phyloP scores from a whole-genome alignment of 1,140 invertebrate species.

The Tribolium castaneum region DNA sequence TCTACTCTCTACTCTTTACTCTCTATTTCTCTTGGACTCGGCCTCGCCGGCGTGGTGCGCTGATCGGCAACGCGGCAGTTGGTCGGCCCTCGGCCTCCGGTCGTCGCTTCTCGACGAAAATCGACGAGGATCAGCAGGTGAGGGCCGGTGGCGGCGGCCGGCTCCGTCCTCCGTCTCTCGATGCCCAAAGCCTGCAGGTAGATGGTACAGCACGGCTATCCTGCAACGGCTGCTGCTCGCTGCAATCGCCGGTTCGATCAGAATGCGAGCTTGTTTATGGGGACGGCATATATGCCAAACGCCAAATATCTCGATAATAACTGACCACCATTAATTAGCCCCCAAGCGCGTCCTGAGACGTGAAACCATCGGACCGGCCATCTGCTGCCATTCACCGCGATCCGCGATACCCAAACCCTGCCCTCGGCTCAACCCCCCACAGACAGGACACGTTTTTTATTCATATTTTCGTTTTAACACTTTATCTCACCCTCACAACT shows the following conservation, averaged over 20 bases:
- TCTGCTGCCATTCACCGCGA: not conserved
- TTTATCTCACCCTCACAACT: not conserved
- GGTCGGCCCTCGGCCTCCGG: not conserved
- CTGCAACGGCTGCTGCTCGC: not conserved
- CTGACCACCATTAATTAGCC: slow-evolving; percentile 33
- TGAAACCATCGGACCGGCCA: not conserved
- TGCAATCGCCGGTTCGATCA: slow-evolving; percentile 13
- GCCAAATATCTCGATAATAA: slow-evolving; percentile 34
- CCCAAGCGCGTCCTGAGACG: slow-evolving; percentile 6
- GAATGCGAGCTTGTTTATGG: slow-evolving; percentile 31
- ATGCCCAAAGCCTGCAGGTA: slow-evolving; percentile 23
- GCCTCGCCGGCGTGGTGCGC: slow-evolving; percentile 43
- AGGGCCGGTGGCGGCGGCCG: slow-evolving; percentile 12
- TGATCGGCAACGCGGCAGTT: slow-evolving; percentile 41
- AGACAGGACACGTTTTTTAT: not conserved
- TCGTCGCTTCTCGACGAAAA: slow-evolving; percentile 25
- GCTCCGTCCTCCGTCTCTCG: not conserved
- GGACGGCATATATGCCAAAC: slow-evolving; percentile 26
- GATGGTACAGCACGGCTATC: slow-evolving; percentile 29
- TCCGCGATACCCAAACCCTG: not conserved
- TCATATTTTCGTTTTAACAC: not conserved
- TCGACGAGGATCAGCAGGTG: slow-evolving; percentile 38
- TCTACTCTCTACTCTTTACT: not conserved
- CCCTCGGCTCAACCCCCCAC: not conserved
- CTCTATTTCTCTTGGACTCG: not conserved